Evolutionary conservation across 2,113 vertebrate genomes (phyloP).

Genomic region (Nestor notabilis): DNA sequence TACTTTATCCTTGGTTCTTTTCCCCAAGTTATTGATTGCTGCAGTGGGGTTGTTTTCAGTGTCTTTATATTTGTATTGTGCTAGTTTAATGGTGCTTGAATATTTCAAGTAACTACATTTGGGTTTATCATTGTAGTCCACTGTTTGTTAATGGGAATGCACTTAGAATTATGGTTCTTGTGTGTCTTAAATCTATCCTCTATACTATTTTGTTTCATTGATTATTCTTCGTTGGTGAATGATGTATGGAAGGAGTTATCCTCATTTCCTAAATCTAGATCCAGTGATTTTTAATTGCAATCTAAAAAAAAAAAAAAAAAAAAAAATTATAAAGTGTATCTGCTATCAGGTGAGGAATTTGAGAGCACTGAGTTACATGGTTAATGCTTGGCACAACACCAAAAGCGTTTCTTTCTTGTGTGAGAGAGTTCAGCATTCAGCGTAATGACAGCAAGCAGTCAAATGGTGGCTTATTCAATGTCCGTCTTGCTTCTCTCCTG

Average conservation of each 20-base stretch:
- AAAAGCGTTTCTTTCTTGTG: neutral
- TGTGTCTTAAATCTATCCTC: neutral
- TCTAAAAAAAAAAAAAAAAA: neutral
- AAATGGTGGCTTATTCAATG: neutral
- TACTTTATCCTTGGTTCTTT: neutral
- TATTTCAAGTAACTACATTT: neutral
- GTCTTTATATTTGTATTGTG: neutral
- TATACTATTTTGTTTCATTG: neutral
- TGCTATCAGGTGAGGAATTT: neutral
- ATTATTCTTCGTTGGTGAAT: neutral
- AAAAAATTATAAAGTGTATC: neutral
- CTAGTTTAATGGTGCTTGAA: neutral
- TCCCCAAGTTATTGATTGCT: neutral
- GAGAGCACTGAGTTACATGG: neutral
- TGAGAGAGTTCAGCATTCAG: neutral
- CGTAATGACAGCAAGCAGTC: neutral
- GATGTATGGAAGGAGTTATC: neutral
- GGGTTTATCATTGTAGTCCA: neutral
- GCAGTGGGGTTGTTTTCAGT: neutral
- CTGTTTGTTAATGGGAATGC: neutral
- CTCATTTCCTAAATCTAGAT: neutral
- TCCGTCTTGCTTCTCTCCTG: neutral
- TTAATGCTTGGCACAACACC: neutral
- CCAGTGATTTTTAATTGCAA: neutral
- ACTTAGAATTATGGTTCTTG: neutral